Evolutionary conservation across 2,888 invertebrate genomes (phyloP).

Genomic region (Eledona agricola): DNA sequence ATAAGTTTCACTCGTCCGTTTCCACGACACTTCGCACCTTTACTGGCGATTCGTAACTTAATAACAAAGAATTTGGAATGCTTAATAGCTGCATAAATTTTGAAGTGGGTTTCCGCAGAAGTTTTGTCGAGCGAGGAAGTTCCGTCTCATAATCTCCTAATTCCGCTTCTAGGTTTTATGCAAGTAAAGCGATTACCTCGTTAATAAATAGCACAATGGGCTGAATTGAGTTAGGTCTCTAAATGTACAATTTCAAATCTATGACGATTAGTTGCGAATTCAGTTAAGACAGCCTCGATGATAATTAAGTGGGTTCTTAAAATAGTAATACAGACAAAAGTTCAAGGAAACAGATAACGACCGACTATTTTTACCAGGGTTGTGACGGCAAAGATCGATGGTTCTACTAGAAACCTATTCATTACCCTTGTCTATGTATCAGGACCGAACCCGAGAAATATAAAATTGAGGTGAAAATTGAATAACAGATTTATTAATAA

Average conservation of each 20-base stretch:
- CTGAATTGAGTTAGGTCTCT: constrained; percentile 23
- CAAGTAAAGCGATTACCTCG: constrained; percentile 19
- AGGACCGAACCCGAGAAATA: too few relatives aligned
- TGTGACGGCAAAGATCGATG: constrained; percentile 28
- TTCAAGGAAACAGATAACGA: constrained; percentile 32
- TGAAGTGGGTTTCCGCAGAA: constrained; percentile 7
- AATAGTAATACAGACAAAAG: constrained; percentile 29
- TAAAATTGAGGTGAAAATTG: too few relatives aligned
- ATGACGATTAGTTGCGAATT: not conserved
- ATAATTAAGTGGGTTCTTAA: constrained; percentile 21
- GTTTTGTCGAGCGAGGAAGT: constrained; percentile 17
- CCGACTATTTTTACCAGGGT: constrained; percentile 26
- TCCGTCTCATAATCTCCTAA: constrained; percentile 25
- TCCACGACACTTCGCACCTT: constrained; percentile 10
- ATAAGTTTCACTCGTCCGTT: constrained; percentile 13
- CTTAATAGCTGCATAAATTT: constrained; percentile 14
- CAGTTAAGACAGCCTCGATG: constrained; percentile 1
- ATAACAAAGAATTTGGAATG: constrained; percentile 1
- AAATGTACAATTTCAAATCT: not conserved
- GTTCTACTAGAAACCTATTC: constrained; percentile 12
- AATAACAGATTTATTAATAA: too few relatives aligned
- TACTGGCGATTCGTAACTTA: constrained; percentile 4
- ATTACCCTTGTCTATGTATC: constrained; percentile 19
- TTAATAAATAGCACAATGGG: constrained; percentile 11
- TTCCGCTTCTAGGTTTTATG: constrained; percentile 20